These are phyloP conservation scores for Coremacera marginata DNA, from an alignment of 2,888 invertebrate species.

Conservation along the genomic window DNA sequence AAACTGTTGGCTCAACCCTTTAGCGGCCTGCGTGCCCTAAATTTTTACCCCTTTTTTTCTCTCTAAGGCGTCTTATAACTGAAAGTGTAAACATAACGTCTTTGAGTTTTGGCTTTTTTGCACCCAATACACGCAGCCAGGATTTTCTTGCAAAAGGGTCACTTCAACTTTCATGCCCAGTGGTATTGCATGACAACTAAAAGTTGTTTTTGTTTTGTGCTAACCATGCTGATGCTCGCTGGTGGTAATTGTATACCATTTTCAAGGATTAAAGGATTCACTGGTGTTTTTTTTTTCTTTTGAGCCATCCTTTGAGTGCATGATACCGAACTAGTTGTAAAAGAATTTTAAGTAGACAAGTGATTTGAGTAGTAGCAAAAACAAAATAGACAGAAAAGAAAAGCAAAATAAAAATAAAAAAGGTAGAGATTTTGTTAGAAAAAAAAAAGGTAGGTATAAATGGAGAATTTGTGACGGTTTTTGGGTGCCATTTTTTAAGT, in stretches of 20 bases:
- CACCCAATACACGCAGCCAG: conserved; percentile 2
- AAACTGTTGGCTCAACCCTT: neutral
- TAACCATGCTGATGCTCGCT: conserved; percentile 34
- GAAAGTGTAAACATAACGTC: conserved; percentile 20
- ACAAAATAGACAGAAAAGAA: conserved; percentile 9
- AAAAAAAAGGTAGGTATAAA: no score
- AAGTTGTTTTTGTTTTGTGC: neutral
- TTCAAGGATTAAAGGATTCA: conserved; percentile 67
- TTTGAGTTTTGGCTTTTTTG: neutral
- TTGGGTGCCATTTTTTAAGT: conserved; percentile 50
- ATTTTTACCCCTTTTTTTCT: neutral
- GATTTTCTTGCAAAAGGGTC: conserved; percentile 57
- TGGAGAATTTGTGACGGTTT: neutral
- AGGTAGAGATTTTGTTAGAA: conserved; percentile 24
- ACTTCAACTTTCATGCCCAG: conserved; percentile 51
- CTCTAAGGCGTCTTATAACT: neutral
- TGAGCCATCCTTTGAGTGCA: conserved; percentile 33
- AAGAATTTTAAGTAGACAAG: conserved; percentile 26
- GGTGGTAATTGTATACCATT: conserved; percentile 67
- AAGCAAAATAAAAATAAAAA: conserved; percentile 32
- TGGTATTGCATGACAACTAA: conserved; percentile 43
- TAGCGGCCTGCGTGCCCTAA: neutral
- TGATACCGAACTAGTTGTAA: conserved; percentile 15
- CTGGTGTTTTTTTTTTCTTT: conserved; percentile 46
- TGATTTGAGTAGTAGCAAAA: conserved; percentile 18